These are phyloP conservation scores for Oncorhynchus keta DNA, from an alignment of 2,113 vertebrate genomes.

Conservation along the genomic window DNA sequence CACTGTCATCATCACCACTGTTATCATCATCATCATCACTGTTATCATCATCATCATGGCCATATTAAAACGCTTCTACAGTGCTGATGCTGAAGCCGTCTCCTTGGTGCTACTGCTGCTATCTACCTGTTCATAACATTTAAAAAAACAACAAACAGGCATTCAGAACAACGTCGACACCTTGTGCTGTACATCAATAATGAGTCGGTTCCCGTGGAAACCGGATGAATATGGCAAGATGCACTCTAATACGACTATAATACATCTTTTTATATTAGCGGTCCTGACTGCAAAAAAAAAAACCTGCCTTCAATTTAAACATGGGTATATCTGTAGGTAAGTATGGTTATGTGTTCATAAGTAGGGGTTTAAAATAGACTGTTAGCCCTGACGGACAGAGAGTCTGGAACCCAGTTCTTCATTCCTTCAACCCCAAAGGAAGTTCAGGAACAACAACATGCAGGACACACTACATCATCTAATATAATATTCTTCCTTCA, in stretches of 20 bases:
- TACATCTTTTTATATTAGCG: neutral
- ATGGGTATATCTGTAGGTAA: neutral
- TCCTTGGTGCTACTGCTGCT: neutral
- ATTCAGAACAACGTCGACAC: slow-evolving; percentile 27
- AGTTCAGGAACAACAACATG: neutral
- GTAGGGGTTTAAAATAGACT: too few species aligned
- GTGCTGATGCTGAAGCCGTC: slow-evolving; percentile 1
- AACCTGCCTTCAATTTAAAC: neutral
- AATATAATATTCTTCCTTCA: neutral
- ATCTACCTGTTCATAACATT: slow-evolving; percentile 10
- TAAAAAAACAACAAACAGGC: neutral
- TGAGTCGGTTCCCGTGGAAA: neutral
- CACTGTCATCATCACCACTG: too few species aligned
- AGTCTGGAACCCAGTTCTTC: neutral
- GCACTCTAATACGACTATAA: neutral
- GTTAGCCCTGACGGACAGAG: neutral
- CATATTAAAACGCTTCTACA: neutral
- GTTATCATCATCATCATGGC: neutral
- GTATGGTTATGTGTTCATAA: neutral
- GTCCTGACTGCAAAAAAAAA: neutral
- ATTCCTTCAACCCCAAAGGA: neutral
- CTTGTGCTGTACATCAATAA: slow-evolving; percentile 13
- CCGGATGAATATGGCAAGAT: slow-evolving; percentile 4
- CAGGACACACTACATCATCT: neutral
- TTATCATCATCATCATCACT: slow-evolving; percentile 1